Evolutionary conservation across 2,113 vertebrate genomes (phyloP).

Genomic region (Heterotilapia buettikoferi): DNA sequence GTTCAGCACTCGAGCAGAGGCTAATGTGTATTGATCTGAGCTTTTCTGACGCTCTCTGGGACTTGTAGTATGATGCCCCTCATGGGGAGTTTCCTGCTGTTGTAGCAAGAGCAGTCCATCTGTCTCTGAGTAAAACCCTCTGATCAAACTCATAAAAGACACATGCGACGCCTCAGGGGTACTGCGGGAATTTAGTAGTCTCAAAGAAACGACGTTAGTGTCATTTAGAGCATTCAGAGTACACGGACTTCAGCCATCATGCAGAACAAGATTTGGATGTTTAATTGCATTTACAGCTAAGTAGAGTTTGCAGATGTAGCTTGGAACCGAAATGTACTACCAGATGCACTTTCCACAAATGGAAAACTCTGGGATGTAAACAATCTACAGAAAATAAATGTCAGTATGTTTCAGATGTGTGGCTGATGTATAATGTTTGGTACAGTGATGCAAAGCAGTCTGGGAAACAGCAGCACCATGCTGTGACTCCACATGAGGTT

Average conservation of each 20-base stretch:
- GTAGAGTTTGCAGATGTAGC: neutral
- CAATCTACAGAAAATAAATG: neutral
- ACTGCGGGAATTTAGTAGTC: neutral
- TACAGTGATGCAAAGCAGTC: neutral
- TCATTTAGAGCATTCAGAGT: neutral
- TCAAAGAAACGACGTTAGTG: neutral
- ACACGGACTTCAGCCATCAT: neutral
- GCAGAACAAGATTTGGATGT: neutral
- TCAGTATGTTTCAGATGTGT: neutral
- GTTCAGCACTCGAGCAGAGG: slow-evolving; percentile 22
- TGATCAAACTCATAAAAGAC: slow-evolving; percentile 19
- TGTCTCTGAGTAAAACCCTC: slow-evolving; percentile 35
- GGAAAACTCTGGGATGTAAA: neutral
- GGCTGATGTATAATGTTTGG: neutral
- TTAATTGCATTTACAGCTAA: neutral
- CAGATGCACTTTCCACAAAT: neutral
- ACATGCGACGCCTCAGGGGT: neutral
- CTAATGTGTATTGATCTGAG: slow-evolving; percentile 67
- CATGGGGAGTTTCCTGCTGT: slow-evolving; percentile 34
- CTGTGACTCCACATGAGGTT: slow-evolving; percentile 8
- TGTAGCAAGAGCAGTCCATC: slow-evolving; percentile 39
- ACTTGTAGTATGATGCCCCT: slow-evolving; percentile 42
- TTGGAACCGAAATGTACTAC: accelerated
- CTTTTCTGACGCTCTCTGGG: slow-evolving; percentile 36
- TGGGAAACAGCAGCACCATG: neutral